These are phyloP conservation scores for Scyliorhinus canicula DNA, from an alignment of 2,797 vertebrate genomes.

Conservation along the genomic window DNA sequence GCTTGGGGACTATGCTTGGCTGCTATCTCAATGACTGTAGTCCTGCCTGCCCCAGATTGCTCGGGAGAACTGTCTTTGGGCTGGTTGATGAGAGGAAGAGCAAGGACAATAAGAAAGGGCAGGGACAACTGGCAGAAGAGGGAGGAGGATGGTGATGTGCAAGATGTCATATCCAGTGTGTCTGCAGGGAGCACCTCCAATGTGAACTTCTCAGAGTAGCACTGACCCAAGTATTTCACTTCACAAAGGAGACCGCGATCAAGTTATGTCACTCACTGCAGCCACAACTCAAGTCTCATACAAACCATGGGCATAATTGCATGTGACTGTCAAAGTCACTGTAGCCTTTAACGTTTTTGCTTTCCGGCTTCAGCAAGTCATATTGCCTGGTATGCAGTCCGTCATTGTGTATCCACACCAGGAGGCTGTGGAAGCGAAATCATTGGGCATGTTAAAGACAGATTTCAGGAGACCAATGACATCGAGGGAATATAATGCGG, in stretches of 20 bases:
- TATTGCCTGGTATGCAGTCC: not conserved
- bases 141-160: not conserved
- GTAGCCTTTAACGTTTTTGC: not conserved
- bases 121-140: not conserved
- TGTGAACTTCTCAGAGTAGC: not conserved
- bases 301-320: too few relatives aligned
- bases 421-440: too few relatives aligned
- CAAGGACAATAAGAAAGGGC: not conserved
- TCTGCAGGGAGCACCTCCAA: not conserved
- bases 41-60: too few relatives aligned
- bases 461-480: too few relatives aligned
- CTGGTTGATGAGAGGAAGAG: not conserved
- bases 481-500: too few relatives aligned
- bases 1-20: not conserved
- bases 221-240: not conserved
- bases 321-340: too few relatives aligned
- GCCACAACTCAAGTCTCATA: too few relatives aligned
- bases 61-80: not conserved
- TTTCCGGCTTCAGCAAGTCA: not conserved
- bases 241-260: not conserved
- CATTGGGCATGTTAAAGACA: too few relatives aligned
- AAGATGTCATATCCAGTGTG: not conserved
- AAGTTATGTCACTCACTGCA: too few relatives aligned
- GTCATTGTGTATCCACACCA: too few relatives aligned
- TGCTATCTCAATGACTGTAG: not conserved